Percentiles rank a stretch among this genome's conserved stretches.
Conservation (phyloP, 2,797 vertebrate genomes). For the Typhlichthys subterraneus region DNA sequence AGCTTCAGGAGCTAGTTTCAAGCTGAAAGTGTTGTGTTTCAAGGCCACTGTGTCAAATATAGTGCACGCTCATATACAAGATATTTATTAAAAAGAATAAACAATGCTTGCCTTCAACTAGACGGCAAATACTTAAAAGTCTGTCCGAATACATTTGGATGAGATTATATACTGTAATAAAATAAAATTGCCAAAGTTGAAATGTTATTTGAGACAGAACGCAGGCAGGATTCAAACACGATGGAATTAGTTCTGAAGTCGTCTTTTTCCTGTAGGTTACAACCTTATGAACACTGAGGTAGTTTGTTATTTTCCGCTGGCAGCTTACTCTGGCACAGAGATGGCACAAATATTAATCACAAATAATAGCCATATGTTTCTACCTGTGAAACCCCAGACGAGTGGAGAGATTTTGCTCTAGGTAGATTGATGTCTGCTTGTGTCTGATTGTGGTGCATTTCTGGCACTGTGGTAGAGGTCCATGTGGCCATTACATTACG, state of each 20-base stretch:
- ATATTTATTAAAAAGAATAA: slow-evolving; percentile 25
- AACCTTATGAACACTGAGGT: slow-evolving; percentile 16
- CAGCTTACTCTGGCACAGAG: slow-evolving; percentile 8
- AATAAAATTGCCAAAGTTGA: slow-evolving; percentile 20
- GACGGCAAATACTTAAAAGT: slow-evolving; percentile 12
- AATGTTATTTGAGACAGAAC: slow-evolving; percentile 1
- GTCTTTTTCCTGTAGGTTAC: neutral
- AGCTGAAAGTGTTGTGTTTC: neutral
- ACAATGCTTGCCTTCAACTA: slow-evolving; percentile 41
- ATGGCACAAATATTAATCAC: slow-evolving; percentile 14
- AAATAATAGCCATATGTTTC: slow-evolving; percentile 6
- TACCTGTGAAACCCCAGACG: slow-evolving; percentile 1
- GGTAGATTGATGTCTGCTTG: neutral
- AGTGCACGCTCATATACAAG: slow-evolving; percentile 35
- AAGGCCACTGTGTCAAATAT: slow-evolving; percentile 37
- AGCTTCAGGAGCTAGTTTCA: slow-evolving; percentile 21
- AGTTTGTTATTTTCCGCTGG: slow-evolving; percentile 25
- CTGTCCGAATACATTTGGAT: neutral
- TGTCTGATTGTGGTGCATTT: too few relatives aligned
- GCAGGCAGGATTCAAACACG: too few relatives aligned
- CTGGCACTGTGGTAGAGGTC: too few relatives aligned
- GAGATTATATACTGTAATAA: slow-evolving; percentile 2
- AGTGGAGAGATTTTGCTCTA: slow-evolving; percentile 1
- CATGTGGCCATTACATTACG: too few relatives aligned
- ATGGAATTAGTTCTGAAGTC: too few relatives aligned